Evolutionary conservation across 2,797 vertebrate genomes (phyloP), one percentile per base, ranked within the genome.

Genomic region (Cirrhinus molitorella): DNA sequence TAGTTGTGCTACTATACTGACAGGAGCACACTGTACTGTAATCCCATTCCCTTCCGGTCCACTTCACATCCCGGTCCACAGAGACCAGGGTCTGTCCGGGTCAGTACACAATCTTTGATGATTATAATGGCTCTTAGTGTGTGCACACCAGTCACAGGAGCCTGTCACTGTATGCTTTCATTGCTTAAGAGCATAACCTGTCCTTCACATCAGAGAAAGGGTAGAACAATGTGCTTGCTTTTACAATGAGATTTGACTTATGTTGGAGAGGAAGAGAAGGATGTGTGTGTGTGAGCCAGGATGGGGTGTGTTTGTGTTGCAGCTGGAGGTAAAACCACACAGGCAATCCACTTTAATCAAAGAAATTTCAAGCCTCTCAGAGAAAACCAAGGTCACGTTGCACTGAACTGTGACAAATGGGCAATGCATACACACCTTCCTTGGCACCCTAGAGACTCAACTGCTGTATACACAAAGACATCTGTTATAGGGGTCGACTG

Each of bases 91-190:
- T 83, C 53, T 49, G 43, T 28, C 21, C 1, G 28, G 82, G 82
- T 83, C 82, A 78, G 14, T 51, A 59, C 63, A 78, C 82, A 83
- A 70, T 83, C 37, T 83, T 59, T 78, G 68, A 68, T 71, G 82
- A 61, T 71, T 78, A 19, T 14, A 49, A 71, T 63, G 13, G 53
- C 65, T 63, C 40, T 70, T 40, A n/a, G 65, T 47, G 21, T 28
- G 25, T 59, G 74, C 51, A 67, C 63, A 83, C 63, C 34, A 68
- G 73, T 76, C 37, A 77, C 47, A 51, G 61, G 3, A 70, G 21
- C 43, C 40, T 59, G 28, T 37, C 53, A 57, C 51, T 45, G 25
- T 21, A 28, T 31, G 61, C 61, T 34, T 80, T 80, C 25, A 34
- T 23, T 34, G 55, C 47, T 57, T 55, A 66, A 57, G 28, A 55